These are phyloP conservation scores for Ophion obscuratus DNA, from an alignment of 2,888 invertebrate genomes.

Conservation along the genomic window DNA sequence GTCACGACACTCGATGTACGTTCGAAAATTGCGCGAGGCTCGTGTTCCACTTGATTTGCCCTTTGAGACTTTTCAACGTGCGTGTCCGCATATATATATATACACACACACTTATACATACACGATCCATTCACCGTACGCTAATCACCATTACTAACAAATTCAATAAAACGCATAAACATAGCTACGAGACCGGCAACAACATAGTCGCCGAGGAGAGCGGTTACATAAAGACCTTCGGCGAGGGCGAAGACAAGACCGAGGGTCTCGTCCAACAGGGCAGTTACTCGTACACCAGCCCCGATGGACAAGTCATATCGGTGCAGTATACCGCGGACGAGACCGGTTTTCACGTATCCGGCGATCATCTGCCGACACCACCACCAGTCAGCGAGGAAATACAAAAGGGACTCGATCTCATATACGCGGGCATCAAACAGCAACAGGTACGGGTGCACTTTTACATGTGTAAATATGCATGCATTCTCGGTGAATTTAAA, in stretches of 20 bases:
- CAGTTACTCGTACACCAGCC: constrained; percentile 92
- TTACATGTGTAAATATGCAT: not conserved
- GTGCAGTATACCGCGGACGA: constrained; percentile 93
- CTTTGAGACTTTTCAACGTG: constrained; percentile 19
- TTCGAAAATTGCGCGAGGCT: not conserved
- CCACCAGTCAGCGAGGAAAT: constrained; percentile 94
- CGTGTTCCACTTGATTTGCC: constrained; percentile 35
- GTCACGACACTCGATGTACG: constrained; percentile 5
- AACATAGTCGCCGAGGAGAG: constrained; percentile 92
- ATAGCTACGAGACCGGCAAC: constrained; percentile 93
- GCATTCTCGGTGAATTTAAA: not conserved
- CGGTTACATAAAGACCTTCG: constrained; percentile 89
- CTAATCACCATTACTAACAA: not conserved
- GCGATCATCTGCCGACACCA: constrained; percentile 93
- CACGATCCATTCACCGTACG: not conserved
- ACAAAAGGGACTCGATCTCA: constrained; percentile 94
- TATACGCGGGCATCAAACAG: constrained; percentile 92
- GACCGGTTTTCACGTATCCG: constrained; percentile 91
- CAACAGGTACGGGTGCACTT: constrained; percentile 84
- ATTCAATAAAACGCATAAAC: not conserved
- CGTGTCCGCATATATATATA: not conserved
- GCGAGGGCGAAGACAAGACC: constrained; percentile 89
- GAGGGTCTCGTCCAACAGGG: constrained; percentile 91
- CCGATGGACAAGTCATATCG: constrained; percentile 90
- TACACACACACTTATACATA: not conserved